phyloP scores from a whole-genome alignment of 92 coral and sea anemone species.

The Epizoanthus fatuus region DNA sequence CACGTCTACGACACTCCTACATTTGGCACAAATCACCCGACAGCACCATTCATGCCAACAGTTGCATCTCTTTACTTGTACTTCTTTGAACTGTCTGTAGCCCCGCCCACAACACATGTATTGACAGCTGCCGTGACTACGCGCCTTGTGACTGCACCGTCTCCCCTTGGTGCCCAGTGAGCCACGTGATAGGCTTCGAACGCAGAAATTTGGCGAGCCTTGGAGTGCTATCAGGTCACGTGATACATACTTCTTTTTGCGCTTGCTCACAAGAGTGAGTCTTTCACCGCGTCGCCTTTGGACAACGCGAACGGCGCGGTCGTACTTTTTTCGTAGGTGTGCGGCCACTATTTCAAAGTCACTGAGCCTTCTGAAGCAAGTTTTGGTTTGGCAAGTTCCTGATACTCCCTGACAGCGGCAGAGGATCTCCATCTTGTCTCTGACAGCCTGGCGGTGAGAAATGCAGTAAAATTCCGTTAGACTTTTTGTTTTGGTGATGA shows the following conservation, averaged over 20 bases:
- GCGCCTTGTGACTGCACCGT: conserved; percentile 68
- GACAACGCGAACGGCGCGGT: conserved; percentile 58
- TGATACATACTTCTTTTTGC: conserved; percentile 45
- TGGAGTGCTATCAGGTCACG: conserved; percentile 57
- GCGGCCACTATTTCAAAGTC: conserved; percentile 72
- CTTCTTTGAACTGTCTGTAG: conserved; percentile 27
- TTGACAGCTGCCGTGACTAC: conserved; percentile 81
- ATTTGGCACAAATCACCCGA: conserved; percentile 70
- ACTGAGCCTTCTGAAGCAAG: conserved; percentile 86
- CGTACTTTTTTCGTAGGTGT: conserved; percentile 66
- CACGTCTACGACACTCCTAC: conserved; percentile 51
- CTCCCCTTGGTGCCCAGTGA: conserved; percentile 82
- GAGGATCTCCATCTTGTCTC: conserved; percentile 72
- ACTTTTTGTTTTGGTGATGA: background rate
- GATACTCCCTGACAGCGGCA: conserved; percentile 96
- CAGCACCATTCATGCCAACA: conserved; percentile 83
- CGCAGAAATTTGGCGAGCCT: conserved; percentile 85
- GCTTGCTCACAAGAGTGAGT: background rate
- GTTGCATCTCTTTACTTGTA: conserved; percentile 63
- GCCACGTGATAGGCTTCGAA: conserved; percentile 39
- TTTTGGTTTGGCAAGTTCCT: conserved; percentile 75
- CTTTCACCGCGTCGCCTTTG: background rate
- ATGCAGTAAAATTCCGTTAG: background rate
- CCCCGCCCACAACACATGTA: conserved; percentile 94
- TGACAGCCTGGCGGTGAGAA: conserved; percentile 79